These are phyloP conservation scores for Drosophila triauraria DNA, from an alignment of 1,140 invertebrate genomes.

Conservation along the genomic window DNA sequence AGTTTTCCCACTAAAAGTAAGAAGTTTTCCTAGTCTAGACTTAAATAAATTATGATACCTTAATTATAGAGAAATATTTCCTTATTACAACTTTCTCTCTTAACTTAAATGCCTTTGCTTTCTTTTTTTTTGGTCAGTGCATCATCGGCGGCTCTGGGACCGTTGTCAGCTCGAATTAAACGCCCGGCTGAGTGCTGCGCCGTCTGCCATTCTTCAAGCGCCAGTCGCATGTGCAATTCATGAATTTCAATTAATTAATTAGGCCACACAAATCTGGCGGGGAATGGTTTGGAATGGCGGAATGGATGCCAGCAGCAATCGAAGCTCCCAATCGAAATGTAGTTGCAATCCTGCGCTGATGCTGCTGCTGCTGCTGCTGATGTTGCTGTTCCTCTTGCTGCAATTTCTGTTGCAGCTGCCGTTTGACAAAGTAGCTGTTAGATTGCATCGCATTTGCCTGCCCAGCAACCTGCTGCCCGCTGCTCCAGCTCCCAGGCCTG, in stretches of 20 bases:
- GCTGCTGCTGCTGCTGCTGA: slow-evolving; percentile 43
- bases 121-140: slow-evolving; percentile 9
- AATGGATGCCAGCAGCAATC: slow-evolving; percentile 45
- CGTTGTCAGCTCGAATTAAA: slow-evolving; percentile 57
- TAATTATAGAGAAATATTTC: too few relatives aligned
- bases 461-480: slow-evolving; percentile 5
- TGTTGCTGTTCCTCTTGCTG: slow-evolving; percentile 21
- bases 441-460: slow-evolving; percentile 74
- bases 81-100: too few relatives aligned
- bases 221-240: slow-evolving; percentile 80
- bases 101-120: too few relatives aligned
- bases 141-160: slow-evolving; percentile 41
- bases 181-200: slow-evolving; percentile 30
- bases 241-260: slow-evolving; percentile 83
- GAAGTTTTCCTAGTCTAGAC: too few relatives aligned
- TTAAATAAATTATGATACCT: too few relatives aligned
- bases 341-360: slow-evolving; percentile 45
- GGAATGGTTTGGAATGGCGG: slow-evolving; percentile 7
- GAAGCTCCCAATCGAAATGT: slow-evolving; percentile 69
- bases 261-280: slow-evolving; percentile 72
- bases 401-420: slow-evolving; percentile 56
- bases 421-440: slow-evolving; percentile 80
- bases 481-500: neutral
- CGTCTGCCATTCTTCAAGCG: slow-evolving; percentile 61
- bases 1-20: too few relatives aligned